These are phyloP conservation scores for Decapterus maruadsi DNA, from an alignment of 2,797 vertebrate species.

Conservation along the genomic window DNA sequence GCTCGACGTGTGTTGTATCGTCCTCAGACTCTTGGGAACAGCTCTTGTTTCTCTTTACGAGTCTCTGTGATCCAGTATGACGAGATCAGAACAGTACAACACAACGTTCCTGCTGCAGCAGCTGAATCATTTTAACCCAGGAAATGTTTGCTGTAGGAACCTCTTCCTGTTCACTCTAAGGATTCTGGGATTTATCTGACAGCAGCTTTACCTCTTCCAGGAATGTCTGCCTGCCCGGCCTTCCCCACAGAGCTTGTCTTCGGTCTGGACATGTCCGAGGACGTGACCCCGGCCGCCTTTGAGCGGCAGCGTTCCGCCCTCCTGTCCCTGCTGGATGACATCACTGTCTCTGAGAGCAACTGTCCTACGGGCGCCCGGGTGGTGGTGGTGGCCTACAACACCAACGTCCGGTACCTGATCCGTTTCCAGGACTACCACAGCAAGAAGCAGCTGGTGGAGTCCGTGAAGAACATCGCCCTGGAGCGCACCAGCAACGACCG, in stretches of 20 bases:
- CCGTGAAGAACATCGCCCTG: constrained; percentile 80
- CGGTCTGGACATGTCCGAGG: constrained; percentile 86
- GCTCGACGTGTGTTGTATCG: too few relatives aligned
- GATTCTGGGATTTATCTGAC: too few relatives aligned
- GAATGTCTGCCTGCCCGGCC: constrained; percentile 76
- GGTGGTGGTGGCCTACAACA: constrained; percentile 86
- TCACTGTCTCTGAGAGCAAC: constrained; percentile 88
- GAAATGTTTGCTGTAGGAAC: too few relatives aligned
- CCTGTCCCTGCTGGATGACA: constrained; percentile 82
- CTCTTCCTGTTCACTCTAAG: not conserved
- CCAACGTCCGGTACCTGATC: constrained; percentile 84
- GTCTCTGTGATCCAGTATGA: too few relatives aligned
- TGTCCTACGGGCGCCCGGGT: constrained; percentile 89
- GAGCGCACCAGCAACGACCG: constrained; percentile 80
- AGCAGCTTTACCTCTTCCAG: constrained; percentile 52
- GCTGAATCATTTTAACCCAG: too few relatives aligned
- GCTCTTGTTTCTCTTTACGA: too few relatives aligned
- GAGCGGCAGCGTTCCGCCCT: constrained; percentile 86
- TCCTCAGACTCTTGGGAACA: too few relatives aligned
- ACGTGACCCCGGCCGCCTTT: constrained; percentile 76
- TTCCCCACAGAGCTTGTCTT: constrained; percentile 90
- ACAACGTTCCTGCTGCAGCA: too few relatives aligned
- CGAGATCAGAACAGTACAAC: too few relatives aligned
- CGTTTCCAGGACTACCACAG: constrained; percentile 88
- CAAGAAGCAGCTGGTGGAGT: constrained; percentile 79